Evolutionary conservation across 2,888 invertebrate genomes (phyloP).

Genomic region (Leptarthrus brevirostris): DNA sequence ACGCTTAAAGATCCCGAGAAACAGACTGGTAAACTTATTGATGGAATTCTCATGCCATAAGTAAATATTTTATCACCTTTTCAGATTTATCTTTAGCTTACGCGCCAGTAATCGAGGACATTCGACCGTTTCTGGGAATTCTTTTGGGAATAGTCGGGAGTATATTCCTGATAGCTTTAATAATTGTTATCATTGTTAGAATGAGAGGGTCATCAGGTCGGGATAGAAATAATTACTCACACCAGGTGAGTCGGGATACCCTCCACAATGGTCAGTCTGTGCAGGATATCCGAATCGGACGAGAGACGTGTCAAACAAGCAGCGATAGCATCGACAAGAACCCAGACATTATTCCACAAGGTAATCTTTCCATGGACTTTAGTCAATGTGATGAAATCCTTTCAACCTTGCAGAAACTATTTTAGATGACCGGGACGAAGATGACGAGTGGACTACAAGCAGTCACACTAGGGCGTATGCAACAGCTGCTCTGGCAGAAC

Average conservation of each 20-base stretch:
- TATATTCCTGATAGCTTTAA: slow-evolving; percentile 69
- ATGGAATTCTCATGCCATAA: not conserved
- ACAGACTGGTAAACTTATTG: slow-evolving; percentile 71
- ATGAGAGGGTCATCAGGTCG: slow-evolving; percentile 67
- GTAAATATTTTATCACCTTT: slow-evolving; percentile 43
- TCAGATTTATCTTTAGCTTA: slow-evolving; percentile 66
- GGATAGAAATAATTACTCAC: slow-evolving; percentile 66
- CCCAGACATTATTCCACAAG: slow-evolving; percentile 68
- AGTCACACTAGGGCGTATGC: slow-evolving; percentile 65
- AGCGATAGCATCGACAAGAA: slow-evolving; percentile 67
- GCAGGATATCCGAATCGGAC: slow-evolving; percentile 64
- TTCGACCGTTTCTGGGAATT: slow-evolving; percentile 70
- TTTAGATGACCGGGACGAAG: slow-evolving; percentile 65
- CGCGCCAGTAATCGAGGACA: slow-evolving; percentile 68
- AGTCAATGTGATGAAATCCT: slow-evolving; percentile 49
- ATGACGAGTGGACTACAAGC: slow-evolving; percentile 67
- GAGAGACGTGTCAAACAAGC: slow-evolving; percentile 65
- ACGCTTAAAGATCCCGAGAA: slow-evolving; percentile 80
- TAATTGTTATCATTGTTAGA: slow-evolving; percentile 69
- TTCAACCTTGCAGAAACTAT: slow-evolving; percentile 50
- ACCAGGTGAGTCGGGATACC: slow-evolving; percentile 63
- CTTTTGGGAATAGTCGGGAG: slow-evolving; percentile 70
- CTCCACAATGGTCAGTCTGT: slow-evolving; percentile 65
- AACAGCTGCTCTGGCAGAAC: slow-evolving; percentile 66
- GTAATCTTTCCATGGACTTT: slow-evolving; percentile 56